phyloP scores from a whole-genome alignment of 2,797 vertebrate species.

The Alca torda region DNA sequence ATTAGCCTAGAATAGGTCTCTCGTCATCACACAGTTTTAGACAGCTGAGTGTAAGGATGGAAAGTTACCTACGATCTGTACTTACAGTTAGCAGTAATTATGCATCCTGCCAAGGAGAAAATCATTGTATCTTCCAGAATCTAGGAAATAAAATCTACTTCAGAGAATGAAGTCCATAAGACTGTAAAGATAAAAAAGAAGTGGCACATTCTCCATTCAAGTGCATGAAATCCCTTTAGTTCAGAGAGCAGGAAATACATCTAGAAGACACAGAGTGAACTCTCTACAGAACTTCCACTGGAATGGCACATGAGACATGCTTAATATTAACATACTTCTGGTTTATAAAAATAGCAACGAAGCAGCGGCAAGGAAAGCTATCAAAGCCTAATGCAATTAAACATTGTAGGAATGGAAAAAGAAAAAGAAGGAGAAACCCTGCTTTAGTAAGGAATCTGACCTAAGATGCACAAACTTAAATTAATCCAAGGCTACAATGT shows the following conservation, averaged over 20 bases:
- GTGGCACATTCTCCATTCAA: neutral
- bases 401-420: neutral
- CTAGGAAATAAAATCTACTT: slow-evolving; percentile 79
- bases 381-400: neutral
- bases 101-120: slow-evolving; percentile 90
- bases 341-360: slow-evolving; percentile 8
- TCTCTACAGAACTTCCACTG: neutral
- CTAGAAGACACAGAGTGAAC: slow-evolving; percentile 1
- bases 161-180: slow-evolving; percentile 29
- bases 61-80: slow-evolving; percentile 43
- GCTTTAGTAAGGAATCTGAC: neutral
- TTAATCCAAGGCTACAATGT: slow-evolving; percentile 4
- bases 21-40: neutral
- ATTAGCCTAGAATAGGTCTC: neutral
- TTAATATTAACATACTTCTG: neutral
- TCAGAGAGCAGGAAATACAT: slow-evolving; percentile 10
- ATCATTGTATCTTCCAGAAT: slow-evolving; percentile 97
- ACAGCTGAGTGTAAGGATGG: neutral
- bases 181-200: slow-evolving; percentile 9
- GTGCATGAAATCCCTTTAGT: slow-evolving; percentile 13
- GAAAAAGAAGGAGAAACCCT: neutral
- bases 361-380: neutral
- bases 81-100: slow-evolving; percentile 95
- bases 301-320: neutral
- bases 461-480: neutral